phyloP scores from a whole-genome alignment of 2,888 invertebrate species.

The Diarsia mendica region DNA sequence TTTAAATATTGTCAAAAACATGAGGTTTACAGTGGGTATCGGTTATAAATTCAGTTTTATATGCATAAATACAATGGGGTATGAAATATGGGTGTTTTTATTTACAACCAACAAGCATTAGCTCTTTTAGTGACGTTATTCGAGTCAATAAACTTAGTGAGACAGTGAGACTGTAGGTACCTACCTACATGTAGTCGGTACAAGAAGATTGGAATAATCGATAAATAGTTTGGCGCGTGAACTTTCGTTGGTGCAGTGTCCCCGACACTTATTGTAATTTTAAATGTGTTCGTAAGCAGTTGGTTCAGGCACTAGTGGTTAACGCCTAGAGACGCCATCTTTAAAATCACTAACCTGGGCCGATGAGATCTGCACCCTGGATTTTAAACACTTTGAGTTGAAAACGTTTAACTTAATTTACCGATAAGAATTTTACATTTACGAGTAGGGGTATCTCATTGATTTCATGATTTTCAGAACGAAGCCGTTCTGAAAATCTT shows the following conservation, averaged over 20 bases:
- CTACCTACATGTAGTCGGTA: constrained; percentile 52
- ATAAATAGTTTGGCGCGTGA: constrained; percentile 83
- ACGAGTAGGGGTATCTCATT: no score
- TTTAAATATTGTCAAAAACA: constrained; percentile 61
- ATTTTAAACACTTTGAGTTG: constrained; percentile 43
- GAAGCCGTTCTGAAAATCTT: no score
- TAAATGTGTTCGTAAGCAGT: constrained; percentile 83
- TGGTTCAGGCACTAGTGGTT: constrained; percentile 66
- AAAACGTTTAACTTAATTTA: constrained; percentile 45
- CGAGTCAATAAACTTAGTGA: constrained; percentile 62
- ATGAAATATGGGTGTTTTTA: constrained; percentile 64
- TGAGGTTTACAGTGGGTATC: constrained; percentile 44
- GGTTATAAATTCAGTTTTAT: constrained; percentile 65
- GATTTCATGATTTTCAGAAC: neutral
- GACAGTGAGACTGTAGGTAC: constrained; percentile 20
- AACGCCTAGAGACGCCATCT: constrained; percentile 68
- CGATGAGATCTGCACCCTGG: constrained; percentile 49
- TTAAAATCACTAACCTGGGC: constrained; percentile 64
- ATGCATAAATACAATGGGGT: constrained; percentile 57
- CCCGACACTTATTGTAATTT: constrained; percentile 87
- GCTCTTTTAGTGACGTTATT: constrained; percentile 48
- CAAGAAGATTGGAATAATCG: constrained; percentile 80
- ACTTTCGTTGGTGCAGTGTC: constrained; percentile 82
- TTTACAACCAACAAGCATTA: constrained; percentile 58
- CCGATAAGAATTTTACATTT: constrained; percentile 17